Conservation (phyloP, 2,113 vertebrate species). For the Oncorhynchus clarkii region DNA sequence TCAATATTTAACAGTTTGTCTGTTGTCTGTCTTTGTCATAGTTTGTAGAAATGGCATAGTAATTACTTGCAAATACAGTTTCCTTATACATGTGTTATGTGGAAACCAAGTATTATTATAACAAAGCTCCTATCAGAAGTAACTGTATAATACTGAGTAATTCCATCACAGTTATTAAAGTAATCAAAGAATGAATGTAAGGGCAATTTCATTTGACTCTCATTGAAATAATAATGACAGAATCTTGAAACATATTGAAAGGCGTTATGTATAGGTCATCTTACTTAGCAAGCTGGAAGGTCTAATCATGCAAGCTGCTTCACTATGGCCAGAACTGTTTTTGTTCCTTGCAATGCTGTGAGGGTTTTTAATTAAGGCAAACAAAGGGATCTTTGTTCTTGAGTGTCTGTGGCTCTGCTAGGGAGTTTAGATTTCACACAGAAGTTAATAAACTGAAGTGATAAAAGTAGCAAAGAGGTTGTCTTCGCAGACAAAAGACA, state of each 20-base stretch:
- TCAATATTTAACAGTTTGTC: constrained; percentile 5
- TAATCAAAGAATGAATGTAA: not conserved
- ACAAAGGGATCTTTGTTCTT: constrained; percentile 52
- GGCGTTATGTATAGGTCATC: not conserved
- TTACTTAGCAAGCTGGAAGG: constrained; percentile 31
- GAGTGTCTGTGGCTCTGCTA: constrained; percentile 9
- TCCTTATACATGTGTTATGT: not conserved
- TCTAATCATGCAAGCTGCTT: constrained; percentile 16
- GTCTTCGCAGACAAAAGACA: constrained; percentile 35
- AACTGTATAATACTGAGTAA: not conserved
- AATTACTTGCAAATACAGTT: not conserved
- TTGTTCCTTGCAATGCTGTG: constrained; percentile 35
- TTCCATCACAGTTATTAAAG: not conserved
- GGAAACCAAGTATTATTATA: not conserved
- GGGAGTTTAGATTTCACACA: constrained; percentile 28
- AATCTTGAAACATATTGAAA: not conserved
- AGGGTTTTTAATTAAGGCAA: constrained; percentile 50
- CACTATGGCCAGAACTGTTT: constrained; percentile 29
- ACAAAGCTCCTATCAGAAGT: not conserved
- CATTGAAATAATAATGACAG: not conserved
- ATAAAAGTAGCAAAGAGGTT: constrained; percentile 40
- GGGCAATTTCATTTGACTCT: not conserved
- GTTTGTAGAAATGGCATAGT: not conserved
- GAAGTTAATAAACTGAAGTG: constrained; percentile 12
- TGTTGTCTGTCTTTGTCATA: not conserved